These are phyloP conservation scores for Pangasius sanitwongsei DNA, from an alignment of 2,797 vertebrate genomes.

Conservation along the genomic window DNA sequence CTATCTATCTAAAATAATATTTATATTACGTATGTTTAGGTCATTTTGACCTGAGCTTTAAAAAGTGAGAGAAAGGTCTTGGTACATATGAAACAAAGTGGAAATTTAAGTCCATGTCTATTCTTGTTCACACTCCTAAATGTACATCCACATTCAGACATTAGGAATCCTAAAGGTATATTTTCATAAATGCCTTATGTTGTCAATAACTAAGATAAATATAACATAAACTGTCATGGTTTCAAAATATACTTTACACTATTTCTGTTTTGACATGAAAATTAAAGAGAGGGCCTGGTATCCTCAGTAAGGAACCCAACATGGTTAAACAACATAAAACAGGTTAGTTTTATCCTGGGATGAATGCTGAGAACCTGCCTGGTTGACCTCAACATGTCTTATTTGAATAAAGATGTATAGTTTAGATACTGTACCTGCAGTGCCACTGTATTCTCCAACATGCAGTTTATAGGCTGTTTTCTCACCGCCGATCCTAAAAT, in stretches of 20 bases:
- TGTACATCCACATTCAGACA: neutral
- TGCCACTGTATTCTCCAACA: conserved; percentile 63
- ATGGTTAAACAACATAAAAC: neutral
- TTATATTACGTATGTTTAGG: neutral
- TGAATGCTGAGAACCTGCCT: neutral
- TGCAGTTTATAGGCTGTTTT: conserved; percentile 55
- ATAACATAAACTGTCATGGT: neutral
- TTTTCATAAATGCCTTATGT: neutral
- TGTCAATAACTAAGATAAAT: neutral
- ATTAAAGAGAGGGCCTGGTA: neutral
- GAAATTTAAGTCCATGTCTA: neutral
- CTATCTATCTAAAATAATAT: neutral
- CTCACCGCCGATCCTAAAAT: conserved; percentile 62
- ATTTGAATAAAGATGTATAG: neutral
- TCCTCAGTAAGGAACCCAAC: neutral
- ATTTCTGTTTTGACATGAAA: neutral
- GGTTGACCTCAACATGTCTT: neutral
- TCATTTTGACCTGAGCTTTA: no score
- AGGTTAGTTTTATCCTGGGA: neutral
- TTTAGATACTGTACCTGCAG: conserved; percentile 61
- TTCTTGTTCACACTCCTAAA: neutral
- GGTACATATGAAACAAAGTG: neutral
- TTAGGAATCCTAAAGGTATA: neutral
- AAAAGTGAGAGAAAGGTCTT: neutral
- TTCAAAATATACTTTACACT: neutral